Evolutionary conservation across 1,140 invertebrate genomes (phyloP).

Genomic region (Bombus balteatus): DNA sequence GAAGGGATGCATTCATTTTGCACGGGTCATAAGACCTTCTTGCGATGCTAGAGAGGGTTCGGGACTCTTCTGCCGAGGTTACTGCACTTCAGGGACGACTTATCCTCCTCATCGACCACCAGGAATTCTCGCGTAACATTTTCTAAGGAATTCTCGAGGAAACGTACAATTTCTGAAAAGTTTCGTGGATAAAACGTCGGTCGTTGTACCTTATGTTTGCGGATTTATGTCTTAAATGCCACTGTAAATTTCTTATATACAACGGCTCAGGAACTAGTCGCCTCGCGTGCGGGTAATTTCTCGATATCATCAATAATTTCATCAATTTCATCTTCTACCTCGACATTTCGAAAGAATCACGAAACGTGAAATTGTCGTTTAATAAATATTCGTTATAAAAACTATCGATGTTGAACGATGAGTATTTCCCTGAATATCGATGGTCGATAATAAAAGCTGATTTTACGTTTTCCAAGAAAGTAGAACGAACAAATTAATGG

Average conservation of each 20-base stretch:
- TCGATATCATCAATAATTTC: constrained; percentile 19
- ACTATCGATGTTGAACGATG: neutral
- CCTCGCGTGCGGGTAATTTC: neutral
- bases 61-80: constrained; percentile 73
- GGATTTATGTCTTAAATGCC: constrained; percentile 33
- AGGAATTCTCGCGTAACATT: constrained; percentile 62
- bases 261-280: neutral
- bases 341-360: neutral
- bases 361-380: neutral
- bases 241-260: neutral
- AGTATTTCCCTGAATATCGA: neutral
- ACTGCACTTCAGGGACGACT: constrained; percentile 80
- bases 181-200: constrained; percentile 42
- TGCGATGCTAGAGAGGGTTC: constrained; percentile 36
- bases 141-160: constrained; percentile 43
- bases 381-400: neutral
- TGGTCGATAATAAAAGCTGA: neutral
- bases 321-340: neutral
- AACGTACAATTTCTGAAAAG: constrained; percentile 42
- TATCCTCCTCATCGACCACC: constrained; percentile 72
- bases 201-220: constrained; percentile 12
- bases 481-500: neutral
- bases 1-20: constrained; percentile 76
- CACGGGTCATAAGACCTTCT: constrained; percentile 77
- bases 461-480: neutral